Evolutionary conservation across 1,140 invertebrate genomes (phyloP), one percentile per base, ranked within the genome.

Genomic region (Cryptotermes secundus): DNA sequence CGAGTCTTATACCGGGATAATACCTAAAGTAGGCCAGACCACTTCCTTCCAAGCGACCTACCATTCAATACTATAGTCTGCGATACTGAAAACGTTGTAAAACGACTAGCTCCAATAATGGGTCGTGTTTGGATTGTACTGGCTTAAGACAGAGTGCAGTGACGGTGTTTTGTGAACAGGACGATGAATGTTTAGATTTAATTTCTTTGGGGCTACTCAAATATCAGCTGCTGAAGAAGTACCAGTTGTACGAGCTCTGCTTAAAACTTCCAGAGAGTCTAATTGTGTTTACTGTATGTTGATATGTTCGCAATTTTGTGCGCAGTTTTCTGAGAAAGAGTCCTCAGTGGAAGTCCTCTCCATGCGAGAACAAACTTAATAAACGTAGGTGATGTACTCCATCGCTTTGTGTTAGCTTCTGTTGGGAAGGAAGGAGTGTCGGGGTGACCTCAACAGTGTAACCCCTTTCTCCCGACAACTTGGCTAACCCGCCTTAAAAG

Each of bases 351-450:
- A 72, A 31, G 59, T 26, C 31, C 59, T 72, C 59, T 72, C 26
- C n/a, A 31, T 31, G 7, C 59, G n/a, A 31, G 59, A n/a, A 72
- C 59, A 72, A 72, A 72, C 59, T 26, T 72, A 72, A 72, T 72
- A 72, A 72, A 72, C 59, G n/a, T 72, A 31, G 59, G 59, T 72
- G 59, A 72, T 72, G 59, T 72, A 14, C 59, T 26, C 59, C 59
- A 72, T 72, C 59, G 59, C 59, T 72, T 72, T 72, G 59, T 72
- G n/a, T 72, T 72, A 72, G 59, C 59, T 72, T n/a, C 59, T 72
- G 59, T 72, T 72, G 59, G 59, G 59, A 72, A 72, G 59, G 31
- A 72, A 72, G 59, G 59, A n/a, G 59, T 72, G 59, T 72, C 31
- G n/a, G 59, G 59, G 59, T 72, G 59, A 72, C 59, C 59, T 72